These are phyloP conservation scores for Crossaster papposus DNA, from an alignment of 53 echinoderm and acorn worm species.

Conservation along the genomic window DNA sequence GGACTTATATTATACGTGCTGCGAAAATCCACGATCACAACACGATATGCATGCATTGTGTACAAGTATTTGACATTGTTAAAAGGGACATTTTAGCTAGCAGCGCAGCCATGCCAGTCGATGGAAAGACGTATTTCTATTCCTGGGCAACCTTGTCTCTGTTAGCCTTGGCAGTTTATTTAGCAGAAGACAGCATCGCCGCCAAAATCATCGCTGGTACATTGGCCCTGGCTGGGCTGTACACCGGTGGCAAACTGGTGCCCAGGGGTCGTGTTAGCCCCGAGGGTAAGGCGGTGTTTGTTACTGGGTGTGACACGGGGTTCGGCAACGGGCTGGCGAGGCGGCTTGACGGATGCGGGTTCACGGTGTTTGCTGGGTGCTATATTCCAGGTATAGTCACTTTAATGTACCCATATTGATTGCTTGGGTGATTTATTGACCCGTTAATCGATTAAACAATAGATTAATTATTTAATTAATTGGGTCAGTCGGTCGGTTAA, in stretches of 20 bases:
- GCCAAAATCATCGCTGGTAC: slow-evolving; percentile 45
- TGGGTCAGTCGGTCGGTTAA: no score
- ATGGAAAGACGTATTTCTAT: slow-evolving; percentile 3
- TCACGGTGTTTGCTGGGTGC: slow-evolving; percentile 63
- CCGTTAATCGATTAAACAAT: not conserved
- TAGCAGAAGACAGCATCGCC: slow-evolving; percentile 42
- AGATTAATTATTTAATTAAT: not conserved
- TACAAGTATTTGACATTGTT: no score
- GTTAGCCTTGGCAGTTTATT: slow-evolving; percentile 21
- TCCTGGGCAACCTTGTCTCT: slow-evolving; percentile 14
- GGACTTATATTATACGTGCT: no score
- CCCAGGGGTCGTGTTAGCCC: slow-evolving; percentile 55
- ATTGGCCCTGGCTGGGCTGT: slow-evolving; percentile 37
- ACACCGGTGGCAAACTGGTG: slow-evolving; percentile 41
- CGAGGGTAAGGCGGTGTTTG: slow-evolving; percentile 58
- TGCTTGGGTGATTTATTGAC: not conserved
- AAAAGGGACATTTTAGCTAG: no score
- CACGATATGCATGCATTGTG: no score
- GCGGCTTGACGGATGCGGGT: slow-evolving; percentile 52
- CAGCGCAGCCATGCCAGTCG: slow-evolving; percentile 5
- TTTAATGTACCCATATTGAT: not conserved
- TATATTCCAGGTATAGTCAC: slow-evolving; percentile 48
- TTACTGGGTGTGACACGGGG: slow-evolving; percentile 72
- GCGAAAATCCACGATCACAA: no score
- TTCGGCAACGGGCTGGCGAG: slow-evolving; percentile 62